phyloP scores from a whole-genome alignment of 2,888 invertebrate genomes.

The Alloscopus bannaensis region DNA sequence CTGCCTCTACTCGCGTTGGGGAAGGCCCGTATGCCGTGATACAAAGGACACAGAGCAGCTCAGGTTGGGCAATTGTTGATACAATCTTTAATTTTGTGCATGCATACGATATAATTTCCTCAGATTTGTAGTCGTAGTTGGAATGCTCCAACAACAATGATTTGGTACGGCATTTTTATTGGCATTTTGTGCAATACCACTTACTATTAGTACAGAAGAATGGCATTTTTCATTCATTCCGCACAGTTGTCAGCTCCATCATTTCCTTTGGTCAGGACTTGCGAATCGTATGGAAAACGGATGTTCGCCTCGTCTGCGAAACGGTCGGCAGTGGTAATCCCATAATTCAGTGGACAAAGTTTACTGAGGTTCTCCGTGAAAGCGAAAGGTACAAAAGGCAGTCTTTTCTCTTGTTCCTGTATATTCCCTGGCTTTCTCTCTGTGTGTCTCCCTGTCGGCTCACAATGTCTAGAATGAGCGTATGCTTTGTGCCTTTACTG shows the following conservation, averaged over 20 bases:
- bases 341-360: slow-evolving; percentile 66
- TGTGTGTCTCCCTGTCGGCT: no score
- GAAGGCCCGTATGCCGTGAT: slow-evolving; percentile 74
- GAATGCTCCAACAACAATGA: no score
- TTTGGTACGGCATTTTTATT: no score
- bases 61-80: slow-evolving; percentile 49
- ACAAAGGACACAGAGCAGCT: slow-evolving; percentile 60
- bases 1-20: slow-evolving; percentile 76
- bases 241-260: slow-evolving; percentile 66
- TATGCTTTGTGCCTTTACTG: no score
- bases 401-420: no score
- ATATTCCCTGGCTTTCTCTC: no score
- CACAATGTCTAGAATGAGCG: no score
- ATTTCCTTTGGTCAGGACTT: slow-evolving; percentile 65
- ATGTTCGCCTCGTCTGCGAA: slow-evolving; percentile 65
- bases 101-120: no score
- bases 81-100: not conserved
- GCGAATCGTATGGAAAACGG: slow-evolving; percentile 66
- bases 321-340: slow-evolving; percentile 67
- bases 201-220: slow-evolving; percentile 34
- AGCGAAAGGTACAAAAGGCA: slow-evolving; percentile 69
- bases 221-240: slow-evolving; percentile 27
- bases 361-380: slow-evolving; percentile 62
- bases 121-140: no score
- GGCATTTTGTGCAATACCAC: slow-evolving; percentile 24